These are phyloP conservation scores for Phortica okadai DNA, from an alignment of 2,888 invertebrate species.

Conservation along the genomic window DNA sequence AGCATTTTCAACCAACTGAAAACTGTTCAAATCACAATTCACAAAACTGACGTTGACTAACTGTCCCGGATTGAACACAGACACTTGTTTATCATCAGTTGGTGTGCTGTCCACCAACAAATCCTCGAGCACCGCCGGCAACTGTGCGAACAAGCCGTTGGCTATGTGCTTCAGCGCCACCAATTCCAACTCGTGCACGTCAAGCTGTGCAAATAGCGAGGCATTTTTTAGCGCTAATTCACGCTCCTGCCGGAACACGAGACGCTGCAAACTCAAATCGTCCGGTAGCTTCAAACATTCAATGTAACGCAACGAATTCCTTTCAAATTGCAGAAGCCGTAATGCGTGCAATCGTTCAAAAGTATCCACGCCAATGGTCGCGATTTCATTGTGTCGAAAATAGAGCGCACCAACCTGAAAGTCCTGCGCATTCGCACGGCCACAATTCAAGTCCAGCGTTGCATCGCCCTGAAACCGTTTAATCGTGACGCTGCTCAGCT, in stretches of 20 bases:
- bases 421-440: slow-evolving; percentile 30
- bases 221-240: slow-evolving; percentile 51
- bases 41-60: slow-evolving; percentile 46
- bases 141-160: slow-evolving; percentile 49
- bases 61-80: background rate
- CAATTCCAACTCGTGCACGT: slow-evolving; percentile 49
- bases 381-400: slow-evolving; percentile 66
- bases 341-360: slow-evolving; percentile 55
- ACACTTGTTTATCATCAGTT: slow-evolving; percentile 51
- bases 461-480: slow-evolving; percentile 63
- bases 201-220: slow-evolving; percentile 46
- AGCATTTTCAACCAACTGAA: slow-evolving; percentile 47
- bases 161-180: slow-evolving; percentile 52
- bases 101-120: slow-evolving; percentile 54
- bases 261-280: slow-evolving; percentile 46
- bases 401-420: slow-evolving; percentile 29
- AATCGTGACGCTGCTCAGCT: slow-evolving; percentile 59
- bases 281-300: slow-evolving; percentile 47
- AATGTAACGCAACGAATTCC: slow-evolving; percentile 63
- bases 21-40: slow-evolving; percentile 57
- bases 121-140: slow-evolving; percentile 60
- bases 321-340: slow-evolving; percentile 53
- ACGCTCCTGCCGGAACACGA: slow-evolving; percentile 53
- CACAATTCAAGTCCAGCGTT: slow-evolving; percentile 59
- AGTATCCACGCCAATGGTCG: slow-evolving; percentile 53